Evolutionary conservation across 2,113 vertebrate genomes (phyloP), one percentile per base, ranked within the genome.

Genomic region (Melospiza melodia): DNA sequence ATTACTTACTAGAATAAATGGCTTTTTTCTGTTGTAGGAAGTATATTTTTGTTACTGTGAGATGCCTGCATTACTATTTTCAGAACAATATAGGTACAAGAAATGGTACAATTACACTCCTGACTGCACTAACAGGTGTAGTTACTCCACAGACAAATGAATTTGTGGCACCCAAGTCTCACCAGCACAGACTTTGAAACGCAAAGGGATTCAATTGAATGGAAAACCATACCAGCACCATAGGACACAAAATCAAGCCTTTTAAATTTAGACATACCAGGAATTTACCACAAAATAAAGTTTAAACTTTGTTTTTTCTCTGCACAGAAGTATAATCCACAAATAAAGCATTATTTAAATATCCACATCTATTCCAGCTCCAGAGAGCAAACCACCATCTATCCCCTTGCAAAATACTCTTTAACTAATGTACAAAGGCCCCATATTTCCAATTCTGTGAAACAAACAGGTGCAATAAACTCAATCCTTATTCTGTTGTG

Each of bases 351-450:
- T 16, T 11, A 62, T 55, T 68, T 7, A 80, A 51, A 18, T 37
- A 79, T 57, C 55, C 58, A 65, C 15, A 46, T 6, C n/a, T 24
- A 65, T 19, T 79, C 8, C 54, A 52, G 13, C n/a, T 69, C 52
- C 37, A 28, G 5, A 80, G 9, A 71, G 17, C 37, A 69, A 84
- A 65, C 0, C 0, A 23, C 12, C 1, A 9, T 31, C 52, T 24
- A 33, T 35, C 4, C 33, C 15, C 46, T 21, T 7, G 13, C n/a
- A 76, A 92, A 88, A 85, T 6, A 18, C 37, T 46, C 49, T 21
- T 76, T 54, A 37, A 69, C 41, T 11, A 35, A 39, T 0, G 2
- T 9, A 62, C 11, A n/a, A 69, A 28, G 1, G 0, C 5, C 22
- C 22, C 23, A 33, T 9, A 12, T 30, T 48, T 28, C 57, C 10